These are phyloP conservation scores for Falcaria lacertinaria DNA, from an alignment of 2,888 invertebrate genomes.

Conservation along the genomic window DNA sequence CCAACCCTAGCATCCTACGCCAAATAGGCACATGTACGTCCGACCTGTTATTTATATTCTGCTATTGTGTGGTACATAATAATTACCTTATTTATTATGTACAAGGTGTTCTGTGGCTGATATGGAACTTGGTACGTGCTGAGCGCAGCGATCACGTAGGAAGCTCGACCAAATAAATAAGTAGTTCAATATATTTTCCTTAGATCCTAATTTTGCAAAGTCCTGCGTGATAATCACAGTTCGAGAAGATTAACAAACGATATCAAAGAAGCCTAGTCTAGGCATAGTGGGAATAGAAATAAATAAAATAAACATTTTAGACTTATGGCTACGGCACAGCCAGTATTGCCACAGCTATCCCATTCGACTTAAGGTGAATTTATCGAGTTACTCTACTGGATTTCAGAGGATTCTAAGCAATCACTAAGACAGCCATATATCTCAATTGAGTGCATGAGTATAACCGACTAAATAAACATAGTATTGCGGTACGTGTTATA, in stretches of 20 bases:
- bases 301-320: too few species aligned
- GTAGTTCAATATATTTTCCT: slow-evolving; percentile 52
- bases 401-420: too few species aligned
- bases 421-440: too few species aligned
- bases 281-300: too few species aligned
- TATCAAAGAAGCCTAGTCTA: too few species aligned
- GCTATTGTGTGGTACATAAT: slow-evolving; percentile 29
- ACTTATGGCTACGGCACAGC: too few species aligned
- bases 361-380: too few species aligned
- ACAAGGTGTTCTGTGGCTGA: slow-evolving; percentile 39
- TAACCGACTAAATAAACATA: too few species aligned
- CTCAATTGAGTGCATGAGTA: too few species aligned
- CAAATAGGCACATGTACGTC: slow-evolving; percentile 5
- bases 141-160: slow-evolving; percentile 43
- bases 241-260: too few species aligned
- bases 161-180: slow-evolving; percentile 47
- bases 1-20: slow-evolving; percentile 7
- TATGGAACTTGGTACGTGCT: slow-evolving; percentile 48
- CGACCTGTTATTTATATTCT: slow-evolving; percentile 25
- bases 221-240: slow-evolving; percentile 18
- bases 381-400: too few species aligned
- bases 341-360: too few species aligned
- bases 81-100: slow-evolving; percentile 35
- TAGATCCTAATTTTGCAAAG: slow-evolving; percentile 41
- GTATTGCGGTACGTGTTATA: background rate